Percentiles rank a stretch among this genome's conserved stretches.
phyloP scores from a whole-genome alignment of 2,113 vertebrate genomes.

The Ardeotis arabs region DNA sequence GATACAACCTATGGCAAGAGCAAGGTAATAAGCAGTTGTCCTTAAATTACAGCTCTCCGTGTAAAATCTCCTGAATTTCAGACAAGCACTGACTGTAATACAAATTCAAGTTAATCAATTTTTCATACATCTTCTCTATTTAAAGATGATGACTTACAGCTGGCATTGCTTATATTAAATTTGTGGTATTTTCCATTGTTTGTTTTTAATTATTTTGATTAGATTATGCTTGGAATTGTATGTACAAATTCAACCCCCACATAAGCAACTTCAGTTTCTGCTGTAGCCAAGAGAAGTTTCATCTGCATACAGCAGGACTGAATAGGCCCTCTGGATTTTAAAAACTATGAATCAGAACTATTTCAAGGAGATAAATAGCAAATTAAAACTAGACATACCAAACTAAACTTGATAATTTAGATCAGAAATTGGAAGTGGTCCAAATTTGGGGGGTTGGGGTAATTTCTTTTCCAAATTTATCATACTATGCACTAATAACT shows the following conservation, averaged over 20 bases:
- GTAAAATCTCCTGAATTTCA: constrained; percentile 63
- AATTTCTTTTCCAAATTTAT: not conserved
- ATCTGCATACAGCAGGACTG: not conserved
- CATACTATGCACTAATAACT: not conserved
- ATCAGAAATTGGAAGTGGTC: not conserved
- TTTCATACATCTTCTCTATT: constrained; percentile 66
- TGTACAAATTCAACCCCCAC: constrained; percentile 32
- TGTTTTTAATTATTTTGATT: constrained; percentile 74
- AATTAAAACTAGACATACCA: not conserved
- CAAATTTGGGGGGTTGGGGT: not conserved
- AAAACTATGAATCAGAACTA: not conserved
- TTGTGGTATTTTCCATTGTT: constrained; percentile 72
- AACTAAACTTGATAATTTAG: not conserved
- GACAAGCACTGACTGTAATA: constrained; percentile 63
- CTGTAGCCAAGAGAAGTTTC: constrained; percentile 26
- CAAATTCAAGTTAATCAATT: constrained; percentile 69
- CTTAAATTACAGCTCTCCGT: constrained; percentile 60
- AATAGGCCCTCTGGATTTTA: not conserved
- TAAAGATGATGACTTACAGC: constrained; percentile 68
- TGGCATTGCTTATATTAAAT: constrained; percentile 71
- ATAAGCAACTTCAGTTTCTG: constrained; percentile 52
- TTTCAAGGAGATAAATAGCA: not conserved
- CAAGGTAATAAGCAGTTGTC: constrained; percentile 55
- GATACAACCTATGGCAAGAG: constrained; percentile 50
- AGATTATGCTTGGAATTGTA: constrained; percentile 62